phyloP scores from a whole-genome alignment of 2,797 vertebrate species.

The Echeneis naucrates region DNA sequence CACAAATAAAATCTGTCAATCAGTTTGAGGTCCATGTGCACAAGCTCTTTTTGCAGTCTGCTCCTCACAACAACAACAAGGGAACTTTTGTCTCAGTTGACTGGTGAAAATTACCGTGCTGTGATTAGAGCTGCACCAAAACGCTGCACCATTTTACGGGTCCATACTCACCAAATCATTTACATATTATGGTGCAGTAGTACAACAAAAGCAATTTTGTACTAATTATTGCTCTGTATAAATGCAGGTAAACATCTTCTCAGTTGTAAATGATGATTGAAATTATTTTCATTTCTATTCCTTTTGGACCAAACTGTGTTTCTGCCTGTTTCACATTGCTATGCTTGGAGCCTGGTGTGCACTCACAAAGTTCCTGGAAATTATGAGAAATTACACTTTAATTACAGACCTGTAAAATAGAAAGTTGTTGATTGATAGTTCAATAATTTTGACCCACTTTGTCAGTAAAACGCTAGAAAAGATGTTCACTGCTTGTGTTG shows the following conservation, averaged over 20 bases:
- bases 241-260: neutral
- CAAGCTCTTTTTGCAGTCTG: slow-evolving; percentile 18
- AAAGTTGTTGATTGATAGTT: no score
- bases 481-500: no score
- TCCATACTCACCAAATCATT: neutral
- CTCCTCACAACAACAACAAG: no score
- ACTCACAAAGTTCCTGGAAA: no score
- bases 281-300: neutral
- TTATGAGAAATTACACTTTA: no score
- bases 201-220: neutral
- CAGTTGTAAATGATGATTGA: neutral
- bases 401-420: no score
- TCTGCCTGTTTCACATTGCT: no score
- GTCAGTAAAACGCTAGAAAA: neutral
- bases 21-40: neutral
- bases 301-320: no score
- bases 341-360: no score
- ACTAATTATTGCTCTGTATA: neutral
- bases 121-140: neutral
- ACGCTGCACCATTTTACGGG: neutral
- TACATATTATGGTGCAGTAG: neutral
- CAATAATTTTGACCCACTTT: no score
- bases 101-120: neutral
- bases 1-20: slow-evolving; percentile 10
- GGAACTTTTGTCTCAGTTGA: slow-evolving; percentile 2